These are phyloP conservation scores for Morone saxatilis DNA, from an alignment of 2,113 vertebrate species.

Conservation along the genomic window DNA sequence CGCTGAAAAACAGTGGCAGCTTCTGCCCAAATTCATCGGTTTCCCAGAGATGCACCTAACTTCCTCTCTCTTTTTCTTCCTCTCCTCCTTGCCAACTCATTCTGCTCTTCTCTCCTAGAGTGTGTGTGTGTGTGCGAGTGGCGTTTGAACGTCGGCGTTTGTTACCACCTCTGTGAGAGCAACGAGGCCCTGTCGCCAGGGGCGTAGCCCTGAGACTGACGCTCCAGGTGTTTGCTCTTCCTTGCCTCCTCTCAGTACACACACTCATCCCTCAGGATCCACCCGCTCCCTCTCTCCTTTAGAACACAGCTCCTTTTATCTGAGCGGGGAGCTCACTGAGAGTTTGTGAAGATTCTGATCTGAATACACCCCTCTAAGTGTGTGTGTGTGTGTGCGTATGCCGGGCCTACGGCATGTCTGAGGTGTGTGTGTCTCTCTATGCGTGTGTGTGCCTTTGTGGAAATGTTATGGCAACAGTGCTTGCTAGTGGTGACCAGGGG, in stretches of 20 bases:
- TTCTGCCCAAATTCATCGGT: slow-evolving; percentile 52
- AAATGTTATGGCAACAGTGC: slow-evolving; percentile 77
- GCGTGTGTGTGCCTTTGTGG: slow-evolving; percentile 3
- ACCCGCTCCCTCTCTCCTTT: slow-evolving; percentile 72
- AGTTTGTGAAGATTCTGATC: slow-evolving; percentile 79
- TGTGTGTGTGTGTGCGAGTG: slow-evolving; percentile 40
- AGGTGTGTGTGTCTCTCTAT: slow-evolving; percentile 37
- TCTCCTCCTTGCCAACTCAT: slow-evolving; percentile 26
- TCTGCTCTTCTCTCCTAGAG: slow-evolving; percentile 39
- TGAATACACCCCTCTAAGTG: slow-evolving; percentile 74
- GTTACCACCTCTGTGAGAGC: slow-evolving; percentile 79
- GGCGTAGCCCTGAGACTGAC: slow-evolving; percentile 84
- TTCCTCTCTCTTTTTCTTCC: slow-evolving; percentile 41
- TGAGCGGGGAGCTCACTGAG: slow-evolving; percentile 78
- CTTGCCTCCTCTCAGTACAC: slow-evolving; percentile 76
- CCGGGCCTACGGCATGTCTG: slow-evolving; percentile 63
- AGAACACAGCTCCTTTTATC: slow-evolving; percentile 80
- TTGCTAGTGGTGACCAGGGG: slow-evolving; percentile 81
- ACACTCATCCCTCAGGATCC: slow-evolving; percentile 79
- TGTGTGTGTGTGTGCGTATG: slow-evolving; percentile 56
- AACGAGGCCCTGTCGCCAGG: slow-evolving; percentile 81
- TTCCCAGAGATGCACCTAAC: slow-evolving; percentile 58
- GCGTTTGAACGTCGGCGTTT: slow-evolving; percentile 77
- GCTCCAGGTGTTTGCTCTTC: slow-evolving; percentile 85
- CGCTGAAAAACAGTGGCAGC: slow-evolving; percentile 62